Base-by-base conservation (phyloP, 1,140 invertebrate genomes). In the Brachionus calyciflorus region DNA sequence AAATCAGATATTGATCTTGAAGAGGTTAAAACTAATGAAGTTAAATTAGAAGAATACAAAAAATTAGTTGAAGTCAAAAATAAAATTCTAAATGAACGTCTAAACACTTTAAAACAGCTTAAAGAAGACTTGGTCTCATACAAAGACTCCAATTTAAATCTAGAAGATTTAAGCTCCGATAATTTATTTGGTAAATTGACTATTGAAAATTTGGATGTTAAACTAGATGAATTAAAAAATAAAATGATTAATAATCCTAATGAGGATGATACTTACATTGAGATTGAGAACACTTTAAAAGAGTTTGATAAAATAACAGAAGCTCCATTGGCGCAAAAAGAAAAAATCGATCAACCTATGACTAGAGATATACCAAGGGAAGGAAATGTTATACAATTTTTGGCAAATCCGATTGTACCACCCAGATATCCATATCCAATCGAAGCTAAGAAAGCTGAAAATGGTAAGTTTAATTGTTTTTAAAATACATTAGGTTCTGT, bases 301-400 rank as follows among this genome's bases (percentile, higher is more conserved):
- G 60, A 65, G 44, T 65, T 65, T 21, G 60, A 65, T 44, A 65
- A 12, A 65, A 24, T 65, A 21, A 65, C 60, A 17, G 60, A 65
- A 14, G 60, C 60, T 1, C 60, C 60, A 41, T 21, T 65, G 19
- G 60, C 19, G 6, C 37, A 41, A 7, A 65, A 19, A 44, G 60
- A 65, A 44, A 65, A 44, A 65, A 44, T n/a, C 44, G 7, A 41
- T 9, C 21, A 41, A 14, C 40, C 60, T 24, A 41, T 44, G 1
- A 60, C 55, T 17, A 60, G 19, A 60, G 55, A 60, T 19, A 12
- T n/a, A 17, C 28, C 55, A 4, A 65, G 10, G 12, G 12, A 19
- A 12, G 10, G 41, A 10, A 9, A 37, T 9, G 24, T 19, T 44
- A 24, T 24, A 65, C 10, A 44, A 3, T 41, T 44, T 5, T 41